These are phyloP conservation scores for Eupithecia dodoneata DNA, from an alignment of 2,888 invertebrate species.

Conservation along the genomic window DNA sequence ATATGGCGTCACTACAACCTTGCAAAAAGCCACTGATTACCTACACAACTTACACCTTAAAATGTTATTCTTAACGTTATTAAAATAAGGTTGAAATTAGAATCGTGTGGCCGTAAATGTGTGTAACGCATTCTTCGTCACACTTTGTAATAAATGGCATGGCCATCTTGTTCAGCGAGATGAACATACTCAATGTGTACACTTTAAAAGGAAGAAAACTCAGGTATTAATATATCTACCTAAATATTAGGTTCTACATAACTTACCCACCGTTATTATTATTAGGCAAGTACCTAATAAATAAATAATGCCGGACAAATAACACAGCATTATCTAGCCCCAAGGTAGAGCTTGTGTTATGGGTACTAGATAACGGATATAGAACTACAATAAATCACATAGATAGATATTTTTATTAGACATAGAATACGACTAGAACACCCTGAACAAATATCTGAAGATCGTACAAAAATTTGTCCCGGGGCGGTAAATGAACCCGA, in stretches of 20 bases:
- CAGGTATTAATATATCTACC: background rate
- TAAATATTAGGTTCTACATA: background rate
- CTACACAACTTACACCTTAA: background rate
- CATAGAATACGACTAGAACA: too few relatives aligned
- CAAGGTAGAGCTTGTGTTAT: too few relatives aligned
- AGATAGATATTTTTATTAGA: too few relatives aligned
- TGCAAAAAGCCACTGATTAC: slow-evolving; percentile 28
- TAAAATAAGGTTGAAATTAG: slow-evolving; percentile 22
- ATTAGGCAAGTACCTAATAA: too few relatives aligned
- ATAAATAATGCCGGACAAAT: too few relatives aligned
- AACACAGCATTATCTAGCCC: too few relatives aligned
- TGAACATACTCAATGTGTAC: background rate
- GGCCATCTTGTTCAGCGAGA: slow-evolving; percentile 20
- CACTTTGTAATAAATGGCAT: slow-evolving; percentile 49
- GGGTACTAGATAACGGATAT: too few relatives aligned
- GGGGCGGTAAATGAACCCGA: too few relatives aligned
- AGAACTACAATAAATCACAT: too few relatives aligned
- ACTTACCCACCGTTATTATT: background rate
- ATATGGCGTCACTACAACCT: slow-evolving; percentile 54
- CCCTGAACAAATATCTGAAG: too few relatives aligned
- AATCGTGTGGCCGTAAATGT: background rate
- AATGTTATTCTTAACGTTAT: background rate
- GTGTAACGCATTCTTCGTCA: slow-evolving; percentile 61
- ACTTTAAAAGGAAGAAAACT: background rate
- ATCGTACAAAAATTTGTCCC: too few relatives aligned